These are phyloP conservation scores for Epizoanthus ramosus DNA, from an alignment of 92 coral and sea anemone species.

Conservation along the genomic window DNA sequence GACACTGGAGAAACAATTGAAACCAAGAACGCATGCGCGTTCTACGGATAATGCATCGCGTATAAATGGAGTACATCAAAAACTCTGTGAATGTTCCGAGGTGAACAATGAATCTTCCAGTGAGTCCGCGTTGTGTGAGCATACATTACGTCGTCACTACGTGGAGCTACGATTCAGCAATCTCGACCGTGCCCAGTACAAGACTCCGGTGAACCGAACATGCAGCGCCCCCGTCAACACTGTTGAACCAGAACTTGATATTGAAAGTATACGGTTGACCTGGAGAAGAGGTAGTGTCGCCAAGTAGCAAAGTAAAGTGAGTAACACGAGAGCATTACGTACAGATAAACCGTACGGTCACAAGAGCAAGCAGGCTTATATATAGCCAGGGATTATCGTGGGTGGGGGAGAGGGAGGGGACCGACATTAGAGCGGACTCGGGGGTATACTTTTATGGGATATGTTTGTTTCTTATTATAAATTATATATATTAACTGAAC, in stretches of 20 bases:
- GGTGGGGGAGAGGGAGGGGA: too few species aligned
- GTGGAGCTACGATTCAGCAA: neutral
- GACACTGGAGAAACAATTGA: neutral
- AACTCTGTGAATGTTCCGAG: neutral
- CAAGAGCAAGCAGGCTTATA: too few species aligned
- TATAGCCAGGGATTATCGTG: too few species aligned
- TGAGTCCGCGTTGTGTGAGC: neutral
- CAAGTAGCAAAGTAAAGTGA: neutral
- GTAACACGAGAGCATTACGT: too few species aligned
- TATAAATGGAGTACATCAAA: neutral
- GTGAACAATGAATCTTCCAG: neutral
- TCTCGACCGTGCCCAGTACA: neutral
- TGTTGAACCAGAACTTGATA: neutral
- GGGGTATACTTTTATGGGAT: too few species aligned
- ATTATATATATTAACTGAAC: too few species aligned
- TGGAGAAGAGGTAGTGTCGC: constrained; percentile 7
- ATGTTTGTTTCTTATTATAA: too few species aligned
- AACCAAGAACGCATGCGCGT: neutral
- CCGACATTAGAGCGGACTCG: too few species aligned
- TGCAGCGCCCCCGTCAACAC: constrained; percentile 8
- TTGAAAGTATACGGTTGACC: neutral
- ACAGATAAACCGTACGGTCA: too few species aligned
- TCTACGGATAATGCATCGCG: neutral
- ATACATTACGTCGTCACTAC: neutral
- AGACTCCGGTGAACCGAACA: neutral